Percentiles rank a stretch among this genome's conserved stretches.
These are phyloP conservation scores for Euphydryas editha DNA, from an alignment of 2,888 invertebrate species.

Conservation along the genomic window DNA sequence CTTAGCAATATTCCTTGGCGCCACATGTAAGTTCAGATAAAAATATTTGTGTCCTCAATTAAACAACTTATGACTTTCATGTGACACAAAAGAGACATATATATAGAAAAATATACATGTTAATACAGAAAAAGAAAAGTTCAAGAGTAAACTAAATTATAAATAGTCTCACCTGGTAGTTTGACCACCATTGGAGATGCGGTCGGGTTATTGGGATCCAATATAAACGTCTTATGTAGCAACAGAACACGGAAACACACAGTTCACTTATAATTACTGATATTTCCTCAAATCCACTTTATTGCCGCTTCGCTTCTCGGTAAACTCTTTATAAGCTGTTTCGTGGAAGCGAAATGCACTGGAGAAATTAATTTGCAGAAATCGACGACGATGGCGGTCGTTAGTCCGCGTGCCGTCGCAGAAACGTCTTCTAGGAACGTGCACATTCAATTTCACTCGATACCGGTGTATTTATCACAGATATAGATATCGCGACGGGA, in stretches of 20 bases:
- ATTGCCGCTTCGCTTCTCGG: constrained; percentile 77
- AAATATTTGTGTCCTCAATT: constrained; percentile 20
- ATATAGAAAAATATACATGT: too few species aligned
- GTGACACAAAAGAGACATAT: constrained; percentile 19
- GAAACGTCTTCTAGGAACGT: constrained; percentile 74
- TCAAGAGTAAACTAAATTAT: too few species aligned
- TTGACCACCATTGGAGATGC: constrained; percentile 82
- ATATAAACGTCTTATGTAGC: constrained; percentile 75
- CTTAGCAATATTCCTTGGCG: constrained; percentile 46
- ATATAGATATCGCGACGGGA: constrained; percentile 71
- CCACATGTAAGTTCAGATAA: constrained; percentile 35
- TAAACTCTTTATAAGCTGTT: constrained; percentile 81
- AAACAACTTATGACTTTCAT: constrained; percentile 34
- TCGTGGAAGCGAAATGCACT: constrained; percentile 76
- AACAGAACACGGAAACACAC: constrained; percentile 78
- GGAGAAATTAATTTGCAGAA: constrained; percentile 82
- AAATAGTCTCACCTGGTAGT: constrained; percentile 72
- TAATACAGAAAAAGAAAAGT: not conserved
- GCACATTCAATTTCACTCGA: constrained; percentile 80
- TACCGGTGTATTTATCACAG: constrained; percentile 73
- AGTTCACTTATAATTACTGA: constrained; percentile 76
- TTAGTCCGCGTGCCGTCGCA: constrained; percentile 66
- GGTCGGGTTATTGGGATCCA: constrained; percentile 78
- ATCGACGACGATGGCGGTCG: constrained; percentile 64
- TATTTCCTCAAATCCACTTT: constrained; percentile 82